phyloP scores from a whole-genome alignment of 2,113 vertebrate genomes.

The Oxyura jamaicensis region DNA sequence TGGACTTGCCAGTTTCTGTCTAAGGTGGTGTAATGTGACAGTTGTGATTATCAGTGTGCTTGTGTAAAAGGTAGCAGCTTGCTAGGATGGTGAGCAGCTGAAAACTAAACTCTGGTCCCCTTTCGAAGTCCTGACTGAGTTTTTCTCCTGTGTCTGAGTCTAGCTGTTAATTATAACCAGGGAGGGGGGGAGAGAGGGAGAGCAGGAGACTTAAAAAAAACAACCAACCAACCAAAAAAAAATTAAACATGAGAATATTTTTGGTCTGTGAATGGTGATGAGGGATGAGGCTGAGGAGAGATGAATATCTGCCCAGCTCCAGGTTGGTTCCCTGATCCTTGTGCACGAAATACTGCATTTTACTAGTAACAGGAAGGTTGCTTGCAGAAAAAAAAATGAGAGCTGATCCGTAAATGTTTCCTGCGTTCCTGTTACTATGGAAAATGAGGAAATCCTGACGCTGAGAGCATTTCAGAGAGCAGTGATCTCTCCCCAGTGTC shows the following conservation, averaged over 20 bases:
- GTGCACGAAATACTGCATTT: not conserved
- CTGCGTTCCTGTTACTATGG: not conserved
- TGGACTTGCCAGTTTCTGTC: constrained; percentile 14
- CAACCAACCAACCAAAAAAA: not conserved
- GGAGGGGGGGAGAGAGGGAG: not conserved
- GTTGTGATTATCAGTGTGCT: not conserved
- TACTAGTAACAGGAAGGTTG: not conserved
- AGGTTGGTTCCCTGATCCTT: not conserved
- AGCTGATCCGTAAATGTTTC: not conserved
- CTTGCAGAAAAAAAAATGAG: not conserved
- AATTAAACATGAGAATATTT: not conserved
- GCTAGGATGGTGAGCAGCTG: not conserved
- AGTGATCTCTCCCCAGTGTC: not conserved
- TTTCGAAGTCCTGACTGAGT: not conserved
- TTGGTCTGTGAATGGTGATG: not conserved
- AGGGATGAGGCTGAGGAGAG: not conserved
- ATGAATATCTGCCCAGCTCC: not conserved
- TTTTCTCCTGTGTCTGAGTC: not conserved
- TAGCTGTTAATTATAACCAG: not conserved
- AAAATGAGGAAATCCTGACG: not conserved
- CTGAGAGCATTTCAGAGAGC: not conserved
- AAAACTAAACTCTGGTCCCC: not conserved
- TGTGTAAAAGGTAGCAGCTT: not conserved
- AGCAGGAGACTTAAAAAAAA: not conserved
- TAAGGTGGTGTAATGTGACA: not conserved